Base-by-base conservation (phyloP, 1,140 invertebrate species). In the Branchinecta lindahli region DNA sequence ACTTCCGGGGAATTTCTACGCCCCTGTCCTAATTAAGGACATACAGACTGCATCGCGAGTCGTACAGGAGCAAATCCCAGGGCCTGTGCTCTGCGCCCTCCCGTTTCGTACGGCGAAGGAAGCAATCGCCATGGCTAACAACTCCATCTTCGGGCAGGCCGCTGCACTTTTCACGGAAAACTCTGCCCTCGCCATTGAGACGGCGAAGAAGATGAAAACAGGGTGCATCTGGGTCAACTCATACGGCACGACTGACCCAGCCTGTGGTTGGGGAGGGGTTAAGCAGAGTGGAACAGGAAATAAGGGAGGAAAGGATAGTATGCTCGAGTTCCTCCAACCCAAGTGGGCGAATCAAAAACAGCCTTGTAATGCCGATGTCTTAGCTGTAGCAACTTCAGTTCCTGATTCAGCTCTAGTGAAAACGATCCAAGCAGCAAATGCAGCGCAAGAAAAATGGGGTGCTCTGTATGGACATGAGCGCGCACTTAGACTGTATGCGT, bases 91-190 rank as follows among this genome's bases (percentile, higher is more conserved):
- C 15, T 78, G 81, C 10, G 77, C 81, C 7, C 74, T 83, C 20
- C 78, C 83, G 18, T 86, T 86, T 76, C 77, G 84, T 68, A 85
- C 82, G 15, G 81, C 82, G 3, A 85, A 84, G 73, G 85, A 86
- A 77, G 83, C 82, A 9, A 77, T 85, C 8, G 72, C 77, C 45
- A 75, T 86, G 15, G 80, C 82, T 12, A 85, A 85, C 76, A 83
- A 83, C 72, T 80, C 79, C 10, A 75, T 77, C 15, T 82, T 82
- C 74, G 82, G 81, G 12, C 75, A 81, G 7, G 82, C 76, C 33
- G 80, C 79, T 8, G 83, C 82, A 73, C 76, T 86, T 7, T 85
- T 83, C 82, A 81, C 81, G 8, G 83, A 85, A 77, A 83, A 83
- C 75, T 75, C 82, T n/a, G 78, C 80, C 61, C 72, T 85, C 45